Base-by-base conservation (phyloP, 2,888 invertebrate species). In the Amphipoea lucens region DNA sequence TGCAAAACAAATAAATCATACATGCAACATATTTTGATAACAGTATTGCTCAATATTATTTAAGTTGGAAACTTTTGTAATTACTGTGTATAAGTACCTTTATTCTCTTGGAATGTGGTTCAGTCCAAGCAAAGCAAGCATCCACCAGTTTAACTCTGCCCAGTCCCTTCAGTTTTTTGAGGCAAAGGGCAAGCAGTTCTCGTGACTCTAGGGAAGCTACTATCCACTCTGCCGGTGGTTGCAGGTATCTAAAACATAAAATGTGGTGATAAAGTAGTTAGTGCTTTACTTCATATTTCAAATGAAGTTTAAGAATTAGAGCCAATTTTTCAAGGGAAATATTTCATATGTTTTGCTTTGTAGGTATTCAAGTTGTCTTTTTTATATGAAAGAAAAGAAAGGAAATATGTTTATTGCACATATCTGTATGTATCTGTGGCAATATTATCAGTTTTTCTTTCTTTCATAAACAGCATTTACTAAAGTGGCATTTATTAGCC, bases 51-150 rank as follows among this genome's bases (percentile, higher is more conserved):
- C 11, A 60, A 60, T 60, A 60, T 57, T 57, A 60, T 60, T 11
- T 60, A 60, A n/a, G 23, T n/a, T 60, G 11, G 57, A n/a, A 23
- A 60, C n/a, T n/a, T 60, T n/a, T 11, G n/a, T 60, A n/a, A n/a
- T 11, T n/a, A 60, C n/a, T 60, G 57, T 4, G 11, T 11, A 42
- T 57, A n/a, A n/a, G n/a, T n/a, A 99, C 98, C 97, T 99, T 99
- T 75, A 99, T 98, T 87, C 99, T 97, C 95, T 99, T 99, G 1
- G 99, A 99, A 97, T 99, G 99, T 62, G 99, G 99, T 93, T 99
- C 99, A 17, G 99, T 99, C 99, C 99, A 99, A 6, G 99, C 98
- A 97, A 99, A 99, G 0, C 98, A 98, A 65, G 99, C 99, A 97
- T 99, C 99, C 76, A 99, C 97, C 29, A 99, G 97, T 92, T 99